Conservation (phyloP, 1,140 invertebrate species). For the Drosophila pachea region DNA sequence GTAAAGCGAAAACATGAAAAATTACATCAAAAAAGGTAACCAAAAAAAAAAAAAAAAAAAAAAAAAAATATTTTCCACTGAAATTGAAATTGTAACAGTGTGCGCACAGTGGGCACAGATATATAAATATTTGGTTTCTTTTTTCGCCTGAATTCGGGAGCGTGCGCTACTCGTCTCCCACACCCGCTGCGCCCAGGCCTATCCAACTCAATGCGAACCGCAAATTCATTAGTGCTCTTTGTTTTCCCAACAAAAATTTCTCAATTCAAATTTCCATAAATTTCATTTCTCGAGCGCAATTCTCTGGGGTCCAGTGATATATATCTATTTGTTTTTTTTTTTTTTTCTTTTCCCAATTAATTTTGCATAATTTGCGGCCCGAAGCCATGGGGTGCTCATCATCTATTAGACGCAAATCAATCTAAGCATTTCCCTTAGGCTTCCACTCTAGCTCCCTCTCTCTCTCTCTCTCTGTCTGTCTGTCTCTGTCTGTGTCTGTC, state of each 20-base stretch:
- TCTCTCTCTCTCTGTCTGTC: conserved; percentile 2
- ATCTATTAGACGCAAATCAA: conserved; percentile 72
- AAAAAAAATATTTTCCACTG: conserved; percentile 26
- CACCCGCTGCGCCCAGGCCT: conserved; percentile 49
- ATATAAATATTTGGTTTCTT: background rate
- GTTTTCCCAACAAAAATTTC: conserved; percentile 14
- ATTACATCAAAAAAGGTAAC: conserved; percentile 52
- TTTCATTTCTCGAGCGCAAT: background rate
- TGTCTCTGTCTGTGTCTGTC: background rate
- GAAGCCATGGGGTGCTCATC: conserved; percentile 50
- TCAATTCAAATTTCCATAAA: too few species aligned
- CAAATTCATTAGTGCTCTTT: conserved; percentile 63
- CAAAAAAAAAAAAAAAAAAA: conserved; percentile 2
- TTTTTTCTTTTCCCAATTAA: background rate
- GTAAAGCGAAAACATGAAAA: conserved; percentile 51
- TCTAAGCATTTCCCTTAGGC: conserved; percentile 4
- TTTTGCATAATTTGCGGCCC: conserved; percentile 56
- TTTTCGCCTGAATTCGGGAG: conserved; percentile 52
- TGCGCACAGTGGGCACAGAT: background rate
- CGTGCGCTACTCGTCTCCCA: conserved; percentile 61
- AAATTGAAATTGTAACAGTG: conserved; percentile 56
- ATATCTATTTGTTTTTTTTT: conserved; percentile 1
- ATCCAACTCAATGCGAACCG: conserved; percentile 39
- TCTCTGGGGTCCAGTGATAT: conserved; percentile 6
- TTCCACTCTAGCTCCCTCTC: background rate